Base-by-base conservation (phyloP, 92 coral and sea anemone species). In the Plumapathes pennacea region DNA sequence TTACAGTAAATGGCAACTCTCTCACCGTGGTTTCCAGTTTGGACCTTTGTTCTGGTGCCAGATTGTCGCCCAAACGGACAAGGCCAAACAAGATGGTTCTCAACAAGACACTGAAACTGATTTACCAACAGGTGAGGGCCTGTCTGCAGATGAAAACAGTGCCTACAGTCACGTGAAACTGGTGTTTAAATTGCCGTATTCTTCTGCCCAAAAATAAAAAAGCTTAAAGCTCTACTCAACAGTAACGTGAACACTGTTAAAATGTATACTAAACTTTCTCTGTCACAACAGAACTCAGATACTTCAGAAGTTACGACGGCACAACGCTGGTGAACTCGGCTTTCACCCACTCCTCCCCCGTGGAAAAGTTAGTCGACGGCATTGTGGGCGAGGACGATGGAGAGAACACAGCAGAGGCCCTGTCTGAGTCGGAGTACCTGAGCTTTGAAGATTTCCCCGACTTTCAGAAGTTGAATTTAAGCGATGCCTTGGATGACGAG, bases 1-100 rank as follows among this genome's bases (percentile, higher is more conserved):
- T 51, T 40, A 24, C 42, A 87, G 96, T 39, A 83, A 87, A 52
- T 87, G 96, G 96, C 90, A 78, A 60, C 60, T 87, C 23, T 57
- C 60, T 6, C 85, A 82, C 21, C 83, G 67, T 20, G 43, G 85
- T 21, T 49, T 67, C 41, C 59, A 45, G 20, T 77, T 87, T 77
- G 96, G 96, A 18, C 96, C 95, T 7, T 51, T 70, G 56, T 87
- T 87, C 54, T 87, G 90, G 96, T 87, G 90, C 49, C 87, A 87
- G 57, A 83, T 87, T 51, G 31, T 26, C 19, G 90, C 70, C 12
- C 41, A 51, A 8, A 76, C 47, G 10, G 64, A 60, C 13, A 43
- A 38, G 5, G 28, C 22, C 29, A 54, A 78, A 78, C 37, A n/a
- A n/a, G n/a, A n/a, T n/a, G n/a, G n/a, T n/a, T n/a, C n/a, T n/a